Base-by-base conservation (phyloP, 2,888 invertebrate genomes). In the Euphydryas editha region DNA sequence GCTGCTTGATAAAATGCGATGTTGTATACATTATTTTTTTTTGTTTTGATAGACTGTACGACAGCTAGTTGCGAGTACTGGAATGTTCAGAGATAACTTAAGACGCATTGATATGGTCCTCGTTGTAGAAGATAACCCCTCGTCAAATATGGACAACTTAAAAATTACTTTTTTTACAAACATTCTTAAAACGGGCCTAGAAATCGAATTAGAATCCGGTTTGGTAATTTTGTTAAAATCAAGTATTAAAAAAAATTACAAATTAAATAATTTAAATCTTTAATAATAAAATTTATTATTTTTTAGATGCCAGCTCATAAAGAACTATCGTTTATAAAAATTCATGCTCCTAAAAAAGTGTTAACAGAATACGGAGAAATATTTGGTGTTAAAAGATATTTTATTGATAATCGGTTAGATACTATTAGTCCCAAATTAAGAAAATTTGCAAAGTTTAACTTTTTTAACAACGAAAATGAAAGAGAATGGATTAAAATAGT, bases 181-280 rank as follows among this genome's bases (percentile, higher is more conserved):
- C 10, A 39, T 65, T 8, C 1, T 56, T 20, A 55, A 47, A 49
- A 56, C 59, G 15, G 65, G 60, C 2, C 24, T 65, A 2, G 60
- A 65, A 47, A 24, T 65, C n/a, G 65, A 65, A 54, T 20, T 65
- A 13, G 65, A 65, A 24, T 60, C 65, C 11, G 65, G 65, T 6
- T 37, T 60, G 47, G 46, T 57, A 62, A 21, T 11, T n/a, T 21
- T 30, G 17, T 30, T n/a, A 36, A 36, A n/a, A 30, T 55, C 3
- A 1, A 10, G 3, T 13, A 1, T 13, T 39, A 10, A 39, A 13
- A 4, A 39, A 10, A 39, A 8, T 6, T 37, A 37, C 13, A 10
- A 1, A 15, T 11, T 10, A 0, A 11, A 39, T 39, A 15, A 39
- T 3, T 8, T 36, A 36, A 36, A 8, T n/a, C n/a, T n/a, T 13